phyloP scores from a whole-genome alignment of 1,140 invertebrate genomes.

The Plutomurus gul region DNA sequence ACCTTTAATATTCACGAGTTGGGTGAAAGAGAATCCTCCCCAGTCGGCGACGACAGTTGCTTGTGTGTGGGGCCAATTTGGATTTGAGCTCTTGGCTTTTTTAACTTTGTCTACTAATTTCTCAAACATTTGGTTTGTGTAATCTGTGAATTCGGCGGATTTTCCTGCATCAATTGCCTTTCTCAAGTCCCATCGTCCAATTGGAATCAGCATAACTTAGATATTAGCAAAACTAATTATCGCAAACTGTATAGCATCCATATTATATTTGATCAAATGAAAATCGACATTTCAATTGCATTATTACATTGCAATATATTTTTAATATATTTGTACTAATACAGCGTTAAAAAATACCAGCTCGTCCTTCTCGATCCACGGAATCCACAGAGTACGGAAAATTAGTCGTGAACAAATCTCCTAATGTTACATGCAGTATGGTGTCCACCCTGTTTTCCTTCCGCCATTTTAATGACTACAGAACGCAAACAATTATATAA shows the following conservation, averaged over 20 bases:
- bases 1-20: constrained; percentile 13
- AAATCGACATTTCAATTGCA: no score
- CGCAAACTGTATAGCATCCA: no score
- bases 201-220: background rate
- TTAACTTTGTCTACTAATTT: background rate
- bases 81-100: background rate
- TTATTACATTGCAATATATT: background rate
- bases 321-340: no score
- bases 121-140: constrained; percentile 12
- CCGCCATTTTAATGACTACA: background rate
- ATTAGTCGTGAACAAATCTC: background rate
- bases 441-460: background rate
- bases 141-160: background rate
- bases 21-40: background rate
- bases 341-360: background rate
- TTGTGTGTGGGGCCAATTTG: background rate
- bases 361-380: background rate
- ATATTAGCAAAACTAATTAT: no score
- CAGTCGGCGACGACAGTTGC: background rate
- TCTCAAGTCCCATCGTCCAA: constrained; percentile 19
- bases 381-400: background rate
- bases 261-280: no score
- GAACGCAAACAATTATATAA: background rate
- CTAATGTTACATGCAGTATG: background rate
- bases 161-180: background rate